Evolutionary conservation across 2,797 vertebrate species (phyloP).

Genomic region (Atherinosoma microstoma): DNA sequence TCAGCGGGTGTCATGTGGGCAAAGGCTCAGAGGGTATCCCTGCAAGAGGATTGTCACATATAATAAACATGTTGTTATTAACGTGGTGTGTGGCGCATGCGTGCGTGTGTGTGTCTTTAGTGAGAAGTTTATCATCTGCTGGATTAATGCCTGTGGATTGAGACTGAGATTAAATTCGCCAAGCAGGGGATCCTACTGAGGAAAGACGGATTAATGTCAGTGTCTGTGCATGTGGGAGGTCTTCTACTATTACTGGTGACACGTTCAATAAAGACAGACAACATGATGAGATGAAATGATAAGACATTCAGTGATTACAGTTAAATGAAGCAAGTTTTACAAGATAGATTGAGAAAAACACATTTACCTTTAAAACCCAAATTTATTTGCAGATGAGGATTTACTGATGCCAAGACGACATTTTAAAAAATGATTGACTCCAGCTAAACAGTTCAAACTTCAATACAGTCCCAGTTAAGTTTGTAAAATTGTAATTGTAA

Average conservation of each 20-base stretch:
- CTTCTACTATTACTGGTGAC: conserved; percentile 13
- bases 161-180: conserved; percentile 68
- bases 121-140: conserved; percentile 58
- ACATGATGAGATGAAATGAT: background rate
- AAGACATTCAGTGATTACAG: background rate
- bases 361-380: background rate
- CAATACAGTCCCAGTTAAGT: background rate
- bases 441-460: background rate
- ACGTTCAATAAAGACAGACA: background rate
- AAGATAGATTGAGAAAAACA: background rate
- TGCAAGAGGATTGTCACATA: conserved; percentile 51
- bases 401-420: background rate
- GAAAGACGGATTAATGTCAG: conserved; percentile 27
- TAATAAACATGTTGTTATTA: conserved; percentile 50
- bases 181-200: conserved; percentile 32
- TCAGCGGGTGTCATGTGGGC: conserved; percentile 40
- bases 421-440: background rate
- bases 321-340: background rate
- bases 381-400: background rate
- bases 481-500: background rate
- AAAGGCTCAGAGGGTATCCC: conserved; percentile 23
- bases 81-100: conserved; percentile 15
- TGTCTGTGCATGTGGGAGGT: conserved; percentile 20
- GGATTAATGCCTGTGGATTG: conserved; percentile 72
- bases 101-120: conserved; percentile 15